Evolutionary conservation across 2,888 invertebrate species (phyloP).

Genomic region (Rotaria socialis): DNA sequence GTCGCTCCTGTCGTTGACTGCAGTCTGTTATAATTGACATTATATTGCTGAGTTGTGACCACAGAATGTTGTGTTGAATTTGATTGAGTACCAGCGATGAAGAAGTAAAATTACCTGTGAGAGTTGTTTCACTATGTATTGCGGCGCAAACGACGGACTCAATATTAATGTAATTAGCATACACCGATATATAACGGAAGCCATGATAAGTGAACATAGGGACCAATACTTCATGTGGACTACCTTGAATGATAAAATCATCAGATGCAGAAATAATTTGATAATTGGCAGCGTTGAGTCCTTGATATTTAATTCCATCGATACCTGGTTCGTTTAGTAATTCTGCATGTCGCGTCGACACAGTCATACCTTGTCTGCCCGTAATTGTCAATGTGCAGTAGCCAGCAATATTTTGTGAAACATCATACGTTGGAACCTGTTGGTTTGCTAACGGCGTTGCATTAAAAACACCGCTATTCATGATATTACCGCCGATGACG

Average conservation of each 20-base stretch:
- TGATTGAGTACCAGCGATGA: slow-evolving; percentile 32
- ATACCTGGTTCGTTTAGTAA: background rate
- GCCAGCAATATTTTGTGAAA: slow-evolving; percentile 18
- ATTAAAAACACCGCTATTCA: slow-evolving; percentile 1
- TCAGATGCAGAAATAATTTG: slow-evolving; percentile 16
- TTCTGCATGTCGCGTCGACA: slow-evolving; percentile 33
- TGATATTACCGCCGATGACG: background rate
- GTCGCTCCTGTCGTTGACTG: slow-evolving; percentile 18
- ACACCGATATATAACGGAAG: slow-evolving; percentile 1
- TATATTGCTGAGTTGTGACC: slow-evolving; percentile 26
- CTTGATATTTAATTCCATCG: slow-evolving; percentile 31
- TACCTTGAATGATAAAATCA: slow-evolving; percentile 34
- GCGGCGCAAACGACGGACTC: slow-evolving; percentile 4
- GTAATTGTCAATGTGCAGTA: slow-evolving; percentile 1
- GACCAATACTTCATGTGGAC: background rate
- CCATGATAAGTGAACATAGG: background rate
- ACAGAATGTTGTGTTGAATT: slow-evolving; percentile 19
- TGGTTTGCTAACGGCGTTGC: background rate
- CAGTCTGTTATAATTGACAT: slow-evolving; percentile 24
- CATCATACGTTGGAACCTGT: slow-evolving; percentile 17
- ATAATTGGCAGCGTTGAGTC: slow-evolving; percentile 19
- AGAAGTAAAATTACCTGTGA: background rate
- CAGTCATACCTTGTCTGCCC: slow-evolving; percentile 18
- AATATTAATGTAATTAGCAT: slow-evolving; percentile 23
- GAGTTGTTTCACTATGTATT: background rate